Conservation (phyloP, 2,888 invertebrate genomes). For the Caenorhabditis plicata region DNA sequence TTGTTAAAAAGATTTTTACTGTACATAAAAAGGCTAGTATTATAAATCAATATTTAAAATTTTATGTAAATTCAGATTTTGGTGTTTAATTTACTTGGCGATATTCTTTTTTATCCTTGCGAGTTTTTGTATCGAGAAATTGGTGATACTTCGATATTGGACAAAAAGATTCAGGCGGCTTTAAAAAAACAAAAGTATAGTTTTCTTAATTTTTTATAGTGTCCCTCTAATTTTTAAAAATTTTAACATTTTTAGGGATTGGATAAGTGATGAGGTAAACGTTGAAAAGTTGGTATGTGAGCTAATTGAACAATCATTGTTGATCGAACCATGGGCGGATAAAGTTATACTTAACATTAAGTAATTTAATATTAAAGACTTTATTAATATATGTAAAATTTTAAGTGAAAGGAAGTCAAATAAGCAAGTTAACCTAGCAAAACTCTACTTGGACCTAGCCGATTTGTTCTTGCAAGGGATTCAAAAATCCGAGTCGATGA, state of each 20-base stretch:
- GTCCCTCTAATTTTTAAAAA: not conserved
- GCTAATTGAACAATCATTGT: too few relatives aligned
- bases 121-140: slow-evolving; percentile 73
- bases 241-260: not conserved
- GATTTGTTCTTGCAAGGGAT: slow-evolving; percentile 67
- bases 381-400: not conserved
- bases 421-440: slow-evolving; percentile 1
- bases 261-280: too few relatives aligned
- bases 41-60: too few relatives aligned
- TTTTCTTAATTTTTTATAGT: not conserved
- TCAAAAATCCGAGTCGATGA: slow-evolving; percentile 75
- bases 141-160: slow-evolving; percentile 19
- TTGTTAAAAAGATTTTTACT: slow-evolving; percentile 35
- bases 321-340: too few relatives aligned
- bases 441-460: slow-evolving; percentile 11
- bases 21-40: slow-evolving; percentile 39
- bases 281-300: too few relatives aligned
- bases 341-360: too few relatives aligned
- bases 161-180: slow-evolving; percentile 22
- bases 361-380: too few relatives aligned
- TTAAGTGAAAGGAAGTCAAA: not conserved
- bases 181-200: not conserved
- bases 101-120: slow-evolving; percentile 61
- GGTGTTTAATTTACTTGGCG: slow-evolving; percentile 1
- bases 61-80: slow-evolving; percentile 67